These are phyloP conservation scores for Heteropelma amictum DNA, from an alignment of 2,888 invertebrate species.

Conservation along the genomic window DNA sequence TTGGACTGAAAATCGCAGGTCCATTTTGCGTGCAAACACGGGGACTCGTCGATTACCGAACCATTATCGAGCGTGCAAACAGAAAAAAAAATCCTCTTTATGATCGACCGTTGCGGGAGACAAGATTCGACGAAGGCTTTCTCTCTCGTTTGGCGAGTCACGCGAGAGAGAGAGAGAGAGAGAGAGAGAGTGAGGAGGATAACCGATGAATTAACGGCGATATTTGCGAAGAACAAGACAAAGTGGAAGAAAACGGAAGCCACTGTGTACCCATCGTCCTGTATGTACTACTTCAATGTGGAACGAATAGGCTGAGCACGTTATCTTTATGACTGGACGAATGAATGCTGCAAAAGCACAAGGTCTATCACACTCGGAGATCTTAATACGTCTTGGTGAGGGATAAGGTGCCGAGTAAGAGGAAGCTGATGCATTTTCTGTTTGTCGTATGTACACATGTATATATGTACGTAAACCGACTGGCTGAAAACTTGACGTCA, in stretches of 20 bases:
- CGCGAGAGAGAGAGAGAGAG: background rate
- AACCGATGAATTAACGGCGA: constrained; percentile 34
- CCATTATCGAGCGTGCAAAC: background rate
- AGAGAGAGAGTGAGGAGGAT: too few species aligned
- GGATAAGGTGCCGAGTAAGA: constrained; percentile 29
- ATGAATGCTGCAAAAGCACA: constrained; percentile 54
- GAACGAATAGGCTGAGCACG: constrained; percentile 60
- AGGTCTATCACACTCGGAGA: constrained; percentile 64
- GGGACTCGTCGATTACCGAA: too few species aligned
- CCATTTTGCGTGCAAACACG: too few species aligned
- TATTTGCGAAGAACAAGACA: constrained; percentile 33
- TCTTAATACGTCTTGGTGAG: constrained; percentile 67
- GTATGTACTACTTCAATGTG: constrained; percentile 54
- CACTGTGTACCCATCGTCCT: constrained; percentile 21
- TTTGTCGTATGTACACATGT: background rate
- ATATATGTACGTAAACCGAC: background rate
- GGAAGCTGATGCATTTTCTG: constrained; percentile 20
- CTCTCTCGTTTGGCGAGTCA: constrained; percentile 10
- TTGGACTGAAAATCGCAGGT: too few species aligned
- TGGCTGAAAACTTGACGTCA: too few species aligned
- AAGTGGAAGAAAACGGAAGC: constrained; percentile 44
- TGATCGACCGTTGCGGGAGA: background rate
- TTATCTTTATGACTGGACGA: constrained; percentile 65
- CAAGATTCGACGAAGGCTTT: constrained; percentile 9
- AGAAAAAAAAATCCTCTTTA: background rate